phyloP scores from a whole-genome alignment of 2,113 vertebrate genomes.

The Spea multiplicata region DNA sequence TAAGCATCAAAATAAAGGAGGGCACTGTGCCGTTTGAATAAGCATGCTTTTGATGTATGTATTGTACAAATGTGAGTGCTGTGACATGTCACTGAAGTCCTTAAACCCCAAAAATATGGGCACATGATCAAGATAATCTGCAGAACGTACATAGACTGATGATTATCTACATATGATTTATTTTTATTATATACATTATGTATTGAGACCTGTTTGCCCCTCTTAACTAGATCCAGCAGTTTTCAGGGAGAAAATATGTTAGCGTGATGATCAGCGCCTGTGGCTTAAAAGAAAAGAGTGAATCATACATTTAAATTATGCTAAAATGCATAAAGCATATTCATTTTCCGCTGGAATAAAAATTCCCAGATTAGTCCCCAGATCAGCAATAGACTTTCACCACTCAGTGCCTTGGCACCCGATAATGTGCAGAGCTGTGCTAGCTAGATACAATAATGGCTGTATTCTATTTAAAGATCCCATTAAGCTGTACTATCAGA shows the following conservation, averaged over 20 bases:
- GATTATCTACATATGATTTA: too few relatives aligned
- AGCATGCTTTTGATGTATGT: too few relatives aligned
- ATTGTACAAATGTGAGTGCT: too few relatives aligned
- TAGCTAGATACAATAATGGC: slow-evolving; percentile 4
- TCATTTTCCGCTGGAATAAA: slow-evolving; percentile 11
- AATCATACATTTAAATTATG: not conserved
- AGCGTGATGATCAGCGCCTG: not conserved
- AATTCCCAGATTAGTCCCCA: not conserved
- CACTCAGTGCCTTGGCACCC: not conserved
- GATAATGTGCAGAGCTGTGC: not conserved
- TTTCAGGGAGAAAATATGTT: not conserved
- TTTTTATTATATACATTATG: too few relatives aligned
- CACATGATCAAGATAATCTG: too few relatives aligned
- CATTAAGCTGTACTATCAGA: slow-evolving; percentile 35
- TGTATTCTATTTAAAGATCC: slow-evolving; percentile 10
- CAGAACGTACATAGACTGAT: too few relatives aligned
- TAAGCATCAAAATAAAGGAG: too few relatives aligned
- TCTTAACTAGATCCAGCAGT: not conserved
- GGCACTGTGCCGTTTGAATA: too few relatives aligned
- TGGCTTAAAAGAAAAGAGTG: not conserved
- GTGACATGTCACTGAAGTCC: too few relatives aligned
- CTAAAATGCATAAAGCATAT: not conserved
- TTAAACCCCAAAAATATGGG: too few relatives aligned
- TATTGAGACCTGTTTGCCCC: not conserved
- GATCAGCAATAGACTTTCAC: slow-evolving; percentile 6